These are phyloP conservation scores for Phainopepla nitens DNA, from an alignment of 2,113 vertebrate genomes.

Conservation along the genomic window DNA sequence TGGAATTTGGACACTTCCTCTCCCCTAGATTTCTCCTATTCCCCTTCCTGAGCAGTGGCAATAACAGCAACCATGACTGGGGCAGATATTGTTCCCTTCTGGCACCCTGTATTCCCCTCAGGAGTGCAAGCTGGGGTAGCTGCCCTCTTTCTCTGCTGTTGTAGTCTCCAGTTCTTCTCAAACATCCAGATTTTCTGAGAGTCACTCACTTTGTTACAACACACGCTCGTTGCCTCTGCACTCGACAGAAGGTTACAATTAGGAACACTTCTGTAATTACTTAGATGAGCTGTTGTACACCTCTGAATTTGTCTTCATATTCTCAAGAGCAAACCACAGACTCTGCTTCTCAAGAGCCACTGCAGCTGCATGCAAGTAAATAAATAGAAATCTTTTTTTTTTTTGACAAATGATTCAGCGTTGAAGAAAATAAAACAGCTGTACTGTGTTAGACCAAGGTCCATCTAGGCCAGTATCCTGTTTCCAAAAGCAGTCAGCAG, in stretches of 20 bases:
- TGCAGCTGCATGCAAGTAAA: background rate
- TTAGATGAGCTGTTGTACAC: background rate
- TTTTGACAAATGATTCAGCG: constrained; percentile 2
- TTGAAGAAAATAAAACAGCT: constrained; percentile 49
- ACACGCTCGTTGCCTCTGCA: background rate
- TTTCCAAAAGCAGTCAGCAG: constrained; percentile 50
- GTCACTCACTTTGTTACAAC: background rate
- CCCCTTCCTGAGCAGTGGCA: background rate
- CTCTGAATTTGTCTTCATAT: constrained; percentile 6
- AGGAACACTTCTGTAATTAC: constrained; percentile 14
- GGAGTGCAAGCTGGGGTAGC: background rate
- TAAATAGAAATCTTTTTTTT: background rate
- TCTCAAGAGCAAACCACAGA: background rate
- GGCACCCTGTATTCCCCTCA: background rate
- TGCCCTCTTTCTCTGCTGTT: background rate
- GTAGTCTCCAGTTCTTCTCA: background rate
- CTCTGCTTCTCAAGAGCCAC: background rate
- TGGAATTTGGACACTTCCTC: background rate
- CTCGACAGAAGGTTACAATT: background rate
- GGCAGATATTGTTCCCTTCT: background rate
- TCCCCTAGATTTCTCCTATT: background rate
- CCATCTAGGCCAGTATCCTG: constrained; percentile 23
- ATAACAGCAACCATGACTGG: background rate
- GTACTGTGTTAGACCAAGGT: constrained; percentile 27
- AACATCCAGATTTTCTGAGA: background rate